Evolutionary conservation across 2,113 vertebrate species (phyloP), one percentile per base, ranked within the genome.

Genomic region (Hypocryptadius cinnamomeus): DNA sequence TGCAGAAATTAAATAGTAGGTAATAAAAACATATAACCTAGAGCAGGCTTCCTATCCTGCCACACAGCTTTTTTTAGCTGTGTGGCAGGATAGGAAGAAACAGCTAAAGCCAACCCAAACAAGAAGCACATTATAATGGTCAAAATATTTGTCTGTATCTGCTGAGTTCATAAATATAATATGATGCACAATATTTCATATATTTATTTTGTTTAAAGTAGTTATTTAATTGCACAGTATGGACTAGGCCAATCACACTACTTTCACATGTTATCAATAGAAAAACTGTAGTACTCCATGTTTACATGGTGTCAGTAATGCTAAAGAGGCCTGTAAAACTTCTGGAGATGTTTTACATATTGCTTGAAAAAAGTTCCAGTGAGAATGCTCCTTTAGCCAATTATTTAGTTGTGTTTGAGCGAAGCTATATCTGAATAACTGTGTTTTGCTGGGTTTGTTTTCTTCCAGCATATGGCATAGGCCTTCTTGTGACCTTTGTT

Each of bases 401-500:
- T 37, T 33, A 33, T 18, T 28, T 11, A 17, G 11, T 20, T 72
- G 48, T 42, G 13, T 17, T 20, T 51, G 16, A 63, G 35, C 33
- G 12, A 64, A 60, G 23, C 79, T 78, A 0, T 31, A 23, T 33
- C 31, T 37, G 31, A 94, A 5, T 79, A 69, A 89, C 30, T 42
- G 31, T 0, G 1, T 10, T 74, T 44, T 91, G 10, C 27, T 80
- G 27, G 3, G 33, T 82, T 73, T 89, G 20, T 87, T 68, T 69
- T 60, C 79, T 80, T 83, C 9, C 69, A 99, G 99, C 99, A 0
- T 99, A 99, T 4, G 99, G 99, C 79, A 96, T 99, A 18, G 99
- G 99, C 84, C 98, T 99, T 79, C 98, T 99, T 50, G 98, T 99
- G 97, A 99, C 99, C 39, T 99, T 99, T 51, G 98, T 99, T 95